Base-by-base conservation (phyloP, 2,888 invertebrate genomes). In the Eupithecia subfuscata region DNA sequence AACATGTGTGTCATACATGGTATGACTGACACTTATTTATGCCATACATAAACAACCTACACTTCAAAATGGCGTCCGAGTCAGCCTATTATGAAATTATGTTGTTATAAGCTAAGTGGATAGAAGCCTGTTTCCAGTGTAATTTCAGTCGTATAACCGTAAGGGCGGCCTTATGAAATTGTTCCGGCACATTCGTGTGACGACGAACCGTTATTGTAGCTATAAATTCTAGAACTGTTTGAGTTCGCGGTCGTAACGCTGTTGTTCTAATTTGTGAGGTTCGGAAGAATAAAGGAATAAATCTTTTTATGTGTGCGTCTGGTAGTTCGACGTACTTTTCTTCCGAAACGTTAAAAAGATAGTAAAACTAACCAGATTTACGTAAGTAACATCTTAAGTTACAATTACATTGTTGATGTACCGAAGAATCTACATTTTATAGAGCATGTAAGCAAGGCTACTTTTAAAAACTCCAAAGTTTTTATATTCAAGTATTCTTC, bases 101-200 rank as follows among this genome's bases (percentile, higher is more conserved):
- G 52, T 56, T 60, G 14, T 25, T 6, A 25, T 12, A 25, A 60
- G 60, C 60, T 60, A 60, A 69, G 48, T 18, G 16, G 48, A 45
- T 16, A 52, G 22, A 11, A 45, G 18, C 67, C 71, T 16, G 77
- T 30, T 72, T 77, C 7, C 18, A 14, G 18, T 14, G 71, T 74
- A 71, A 69, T 52, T 60, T 22, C 65, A 22, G 22, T 56, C 40
- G 22, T 43, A 63, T 71, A 64, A 67, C 52, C 40, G 70, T 76
- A 69, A 56, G 73, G 76, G 81, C 71, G 76, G 79, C 79, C 79
- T 83, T 86, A 83, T 85, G 83, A 86, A 85, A 86, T 84, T 83
- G 80, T 84, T 83, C 81, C 77, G 73, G 81, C 71, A 75, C 79
- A 77, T 80, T 82, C 78, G 75, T 81, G 76, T 74, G 77, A 77